A percentile compares a stretch with the other conserved stretches of the same genome.
These are phyloP conservation scores for Myopa testacea DNA, from an alignment of 2,888 invertebrate genomes.

Conservation along the genomic window DNA sequence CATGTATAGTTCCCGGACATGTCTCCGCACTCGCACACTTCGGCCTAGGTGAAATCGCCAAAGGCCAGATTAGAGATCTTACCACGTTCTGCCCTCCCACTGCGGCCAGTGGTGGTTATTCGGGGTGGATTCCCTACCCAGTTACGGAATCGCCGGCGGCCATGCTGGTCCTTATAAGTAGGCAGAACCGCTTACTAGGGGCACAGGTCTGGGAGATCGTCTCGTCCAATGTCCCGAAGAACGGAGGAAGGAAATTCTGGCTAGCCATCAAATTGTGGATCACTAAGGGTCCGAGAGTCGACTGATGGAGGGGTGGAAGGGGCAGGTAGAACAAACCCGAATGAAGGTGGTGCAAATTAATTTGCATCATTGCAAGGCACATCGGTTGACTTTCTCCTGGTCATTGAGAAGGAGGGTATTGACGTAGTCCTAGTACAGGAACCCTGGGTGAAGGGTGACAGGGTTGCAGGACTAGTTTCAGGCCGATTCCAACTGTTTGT, in stretches of 20 bases:
- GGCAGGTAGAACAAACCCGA: background rate
- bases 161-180: background rate
- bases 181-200: background rate
- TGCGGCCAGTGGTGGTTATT: too few relatives aligned
- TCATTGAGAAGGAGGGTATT: background rate
- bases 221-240: background rate
- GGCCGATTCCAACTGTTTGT: background rate
- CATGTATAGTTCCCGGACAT: too few relatives aligned
- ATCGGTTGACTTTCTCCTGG: background rate
- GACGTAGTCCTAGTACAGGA: background rate
- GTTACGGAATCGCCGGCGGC: background rate
- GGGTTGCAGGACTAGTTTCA: background rate
- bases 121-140: too few relatives aligned
- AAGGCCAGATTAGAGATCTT: too few relatives aligned
- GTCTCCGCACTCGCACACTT: too few relatives aligned
- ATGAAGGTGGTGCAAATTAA: slow-evolving; percentile 1
- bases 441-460: background rate
- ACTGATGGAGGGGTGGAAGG: background rate
- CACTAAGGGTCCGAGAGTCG: background rate
- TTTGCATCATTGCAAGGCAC: background rate
- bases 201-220: background rate
- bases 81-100: too few relatives aligned
- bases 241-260: background rate
- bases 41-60: too few relatives aligned
- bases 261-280: background rate